Evolutionary conservation across 1,140 invertebrate genomes (phyloP).

Genomic region (Drosophila varians): DNA sequence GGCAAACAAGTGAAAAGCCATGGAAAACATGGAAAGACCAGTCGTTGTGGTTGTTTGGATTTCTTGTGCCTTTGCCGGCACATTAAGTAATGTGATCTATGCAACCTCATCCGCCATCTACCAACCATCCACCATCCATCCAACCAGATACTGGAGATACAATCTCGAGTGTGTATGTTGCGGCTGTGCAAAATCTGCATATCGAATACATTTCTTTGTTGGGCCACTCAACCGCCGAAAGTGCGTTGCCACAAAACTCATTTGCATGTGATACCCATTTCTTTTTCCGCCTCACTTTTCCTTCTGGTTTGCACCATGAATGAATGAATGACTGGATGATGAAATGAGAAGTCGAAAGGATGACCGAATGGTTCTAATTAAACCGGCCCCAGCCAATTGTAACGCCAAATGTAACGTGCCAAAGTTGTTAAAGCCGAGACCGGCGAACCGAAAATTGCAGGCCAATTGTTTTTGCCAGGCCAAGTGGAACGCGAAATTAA

Average conservation of each 20-base stretch:
- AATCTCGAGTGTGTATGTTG: constrained; percentile 38
- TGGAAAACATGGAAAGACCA: constrained; percentile 50
- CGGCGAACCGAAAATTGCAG: constrained; percentile 66
- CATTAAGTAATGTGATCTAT: constrained; percentile 79
- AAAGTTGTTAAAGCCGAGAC: constrained; percentile 50
- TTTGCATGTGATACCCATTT: constrained; percentile 58
- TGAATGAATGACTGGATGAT: neutral
- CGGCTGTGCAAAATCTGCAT: constrained; percentile 69
- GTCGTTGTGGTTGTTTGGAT: constrained; percentile 8
- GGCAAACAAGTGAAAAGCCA: constrained; percentile 72
- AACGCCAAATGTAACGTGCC: constrained; percentile 69
- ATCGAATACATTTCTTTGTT: constrained; percentile 74
- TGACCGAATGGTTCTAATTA: constrained; percentile 48
- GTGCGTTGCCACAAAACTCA: constrained; percentile 52
- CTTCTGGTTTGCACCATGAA: constrained; percentile 5
- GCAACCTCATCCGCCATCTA: constrained; percentile 52
- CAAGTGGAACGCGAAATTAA: constrained; percentile 70
- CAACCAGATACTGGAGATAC: constrained; percentile 24
- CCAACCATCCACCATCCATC: constrained; percentile 39
- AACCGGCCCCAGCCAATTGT: constrained; percentile 47
- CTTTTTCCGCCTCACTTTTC: constrained; percentile 1
- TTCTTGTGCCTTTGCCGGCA: constrained; percentile 35
- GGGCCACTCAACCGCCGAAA: constrained; percentile 30
- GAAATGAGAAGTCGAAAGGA: constrained; percentile 6
- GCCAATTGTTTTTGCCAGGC: constrained; percentile 67